Evolutionary conservation across 92 coral and sea anemone species (phyloP), one percentile per base, ranked within the genome.

Genomic region (Siderastrea siderea): DNA sequence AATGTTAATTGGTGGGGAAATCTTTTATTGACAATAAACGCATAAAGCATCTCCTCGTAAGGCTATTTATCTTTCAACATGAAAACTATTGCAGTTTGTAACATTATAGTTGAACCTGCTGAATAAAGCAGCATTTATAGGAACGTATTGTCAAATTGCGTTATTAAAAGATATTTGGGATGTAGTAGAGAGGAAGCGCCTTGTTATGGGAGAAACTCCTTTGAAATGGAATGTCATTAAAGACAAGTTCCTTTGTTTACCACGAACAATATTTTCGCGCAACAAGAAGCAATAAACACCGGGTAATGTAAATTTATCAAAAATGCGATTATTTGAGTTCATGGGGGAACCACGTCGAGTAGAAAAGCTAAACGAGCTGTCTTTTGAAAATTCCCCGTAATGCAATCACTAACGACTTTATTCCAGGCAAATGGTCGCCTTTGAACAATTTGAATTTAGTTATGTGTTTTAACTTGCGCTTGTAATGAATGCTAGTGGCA

Each of bases 1-100:
- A 85, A 77, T 67, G 75, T 78, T 85, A 85, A 85, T 85, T 85
- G 83, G 48, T 9, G 73, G 54, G 65, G 65, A 78, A 85, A 84
- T 84, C 87, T 84, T 84, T 47, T 73, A 8, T 45, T 16, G 47
- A 73, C 80, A 74, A 70, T 45, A 16, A 13, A 50, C n/a, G 44
- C 81, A 61, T 49, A 54, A 38, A 61, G 16, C 16, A 45, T 59
- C 50, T 43, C 14, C 14, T 48, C 46, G 74, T 50, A 11, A 47
- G 79, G 38, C 81, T 60, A 52, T 84, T 63, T 54, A 62, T 26
- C 13, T 19, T 38, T 76, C 60, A 47, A 49, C 64, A 7, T 44
- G 16, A 16, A 6, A 11, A 11, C 43, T 63, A 9, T 17, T 74
- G 4, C n/a, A 6, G 13, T 15, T 66, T 57, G 82, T 74, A 49